Evolutionary conservation across 2,797 vertebrate species (phyloP).

Genomic region (Gymnodraco acuticeps): DNA sequence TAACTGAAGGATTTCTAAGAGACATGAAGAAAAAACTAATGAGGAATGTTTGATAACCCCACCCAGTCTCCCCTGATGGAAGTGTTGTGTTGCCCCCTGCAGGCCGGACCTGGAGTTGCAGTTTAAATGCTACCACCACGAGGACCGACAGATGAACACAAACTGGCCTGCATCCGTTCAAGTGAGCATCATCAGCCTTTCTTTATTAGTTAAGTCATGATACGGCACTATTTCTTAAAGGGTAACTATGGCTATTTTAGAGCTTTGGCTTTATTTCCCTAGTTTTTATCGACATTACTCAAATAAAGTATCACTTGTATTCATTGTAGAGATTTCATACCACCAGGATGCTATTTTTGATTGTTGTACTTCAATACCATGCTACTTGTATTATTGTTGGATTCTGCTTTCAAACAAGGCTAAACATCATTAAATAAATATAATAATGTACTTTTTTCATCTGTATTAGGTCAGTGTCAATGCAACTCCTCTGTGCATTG

Average conservation of each 20-base stretch:
- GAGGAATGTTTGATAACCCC: conserved; percentile 61
- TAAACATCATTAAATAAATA: neutral
- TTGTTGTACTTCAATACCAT: neutral
- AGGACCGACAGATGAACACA: conserved; percentile 97
- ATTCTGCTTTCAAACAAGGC: neutral
- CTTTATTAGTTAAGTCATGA: conserved; percentile 10
- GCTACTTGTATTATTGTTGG: neutral
- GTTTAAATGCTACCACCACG: conserved; percentile 98
- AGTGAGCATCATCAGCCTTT: conserved; percentile 87
- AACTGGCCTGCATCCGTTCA: conserved; percentile 98
- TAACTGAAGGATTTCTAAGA: conserved; percentile 31
- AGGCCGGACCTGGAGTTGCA: conserved; percentile 97
- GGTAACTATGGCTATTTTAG: neutral
- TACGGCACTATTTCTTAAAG: neutral
- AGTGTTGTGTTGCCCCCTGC: conserved; percentile 60
- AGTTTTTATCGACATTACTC: neutral
- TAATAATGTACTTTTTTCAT: neutral
- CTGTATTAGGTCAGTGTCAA: conserved; percentile 91
- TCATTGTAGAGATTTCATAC: neutral
- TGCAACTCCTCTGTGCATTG: conserved; percentile 92
- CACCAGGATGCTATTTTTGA: neutral
- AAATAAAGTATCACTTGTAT: neutral
- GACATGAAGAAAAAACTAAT: conserved; percentile 37
- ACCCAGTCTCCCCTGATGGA: conserved; percentile 32
- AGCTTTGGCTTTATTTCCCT: neutral